These are phyloP conservation scores for Chondrosia reniformis DNA, from an alignment of 37 sponge, comb jelly and placozoan species.

Conservation along the genomic window DNA sequence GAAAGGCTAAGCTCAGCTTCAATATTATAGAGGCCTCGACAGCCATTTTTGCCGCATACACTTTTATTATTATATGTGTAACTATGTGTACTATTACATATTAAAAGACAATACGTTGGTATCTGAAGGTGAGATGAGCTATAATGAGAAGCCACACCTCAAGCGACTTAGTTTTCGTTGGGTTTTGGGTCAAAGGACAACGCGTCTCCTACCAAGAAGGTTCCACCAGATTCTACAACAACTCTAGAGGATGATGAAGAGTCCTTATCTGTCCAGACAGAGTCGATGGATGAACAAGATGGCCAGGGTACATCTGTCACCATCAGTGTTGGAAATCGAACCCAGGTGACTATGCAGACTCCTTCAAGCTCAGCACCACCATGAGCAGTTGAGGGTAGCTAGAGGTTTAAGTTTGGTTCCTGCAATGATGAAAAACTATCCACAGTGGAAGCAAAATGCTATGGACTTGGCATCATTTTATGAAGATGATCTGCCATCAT, in stretches of 20 bases:
- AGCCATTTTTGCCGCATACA: no score
- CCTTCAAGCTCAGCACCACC: neutral
- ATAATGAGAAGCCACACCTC: no score
- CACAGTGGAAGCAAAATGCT: slow-evolving; percentile 14
- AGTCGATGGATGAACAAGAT: neutral
- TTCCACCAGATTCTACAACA: neutral
- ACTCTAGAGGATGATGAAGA: neutral
- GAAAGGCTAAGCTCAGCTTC: no score
- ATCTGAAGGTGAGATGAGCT: no score
- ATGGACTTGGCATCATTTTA: slow-evolving; percentile 17
- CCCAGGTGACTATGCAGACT: neutral
- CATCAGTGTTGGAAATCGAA: neutral
- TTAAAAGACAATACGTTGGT: no score
- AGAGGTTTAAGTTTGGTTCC: slow-evolving; percentile 7
- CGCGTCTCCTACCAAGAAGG: neutral
- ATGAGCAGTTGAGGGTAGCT: slow-evolving; percentile 9
- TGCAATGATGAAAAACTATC: slow-evolving; percentile 7
- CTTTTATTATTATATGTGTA: no score
- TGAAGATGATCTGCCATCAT: slow-evolving; percentile 23
- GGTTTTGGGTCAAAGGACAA: neutral
- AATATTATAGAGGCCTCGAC: no score
- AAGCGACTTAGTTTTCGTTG: neutral
- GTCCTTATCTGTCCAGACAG: neutral
- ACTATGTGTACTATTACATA: no score
- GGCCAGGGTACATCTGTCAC: neutral